Evolutionary conservation across 2,797 vertebrate species (phyloP).

Genomic region (Halcyon chelicuti): DNA sequence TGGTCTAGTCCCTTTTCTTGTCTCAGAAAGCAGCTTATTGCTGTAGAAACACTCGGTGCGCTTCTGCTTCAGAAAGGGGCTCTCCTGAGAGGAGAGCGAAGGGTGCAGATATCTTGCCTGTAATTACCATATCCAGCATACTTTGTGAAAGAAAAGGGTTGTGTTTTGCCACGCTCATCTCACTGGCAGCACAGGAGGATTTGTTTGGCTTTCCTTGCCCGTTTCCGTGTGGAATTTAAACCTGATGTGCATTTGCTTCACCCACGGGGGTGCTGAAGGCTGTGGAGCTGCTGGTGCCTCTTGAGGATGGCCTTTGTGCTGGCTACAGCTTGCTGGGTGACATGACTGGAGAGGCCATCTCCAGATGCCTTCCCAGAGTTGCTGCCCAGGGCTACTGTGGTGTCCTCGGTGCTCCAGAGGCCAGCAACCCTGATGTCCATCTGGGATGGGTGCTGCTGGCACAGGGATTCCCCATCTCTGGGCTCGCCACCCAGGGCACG

Average conservation of each 20-base stretch:
- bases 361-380: not conserved
- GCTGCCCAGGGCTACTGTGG: not conserved
- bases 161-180: not conserved
- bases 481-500: not conserved
- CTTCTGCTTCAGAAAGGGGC: not conserved
- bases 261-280: not conserved
- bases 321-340: rapidly evolving
- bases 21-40: not conserved
- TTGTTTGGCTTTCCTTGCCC: not conserved
- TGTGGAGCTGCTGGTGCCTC: not conserved
- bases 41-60: not conserved
- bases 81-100: not conserved
- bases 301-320: not conserved
- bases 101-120: not conserved
- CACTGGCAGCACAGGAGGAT: not conserved
- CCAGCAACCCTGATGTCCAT: rapidly evolving
- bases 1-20: not conserved
- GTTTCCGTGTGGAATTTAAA: not conserved
- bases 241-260: not conserved
- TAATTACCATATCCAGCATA: rapidly evolving
- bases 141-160: not conserved
- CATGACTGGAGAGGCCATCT: not conserved
- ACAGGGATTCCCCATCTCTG: not conserved
- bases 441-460: not conserved
- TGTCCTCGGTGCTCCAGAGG: not conserved